A percentile compares a stretch with the other conserved stretches of the same genome.
phyloP scores from a whole-genome alignment of 2,113 vertebrate species.

The Vidua chalybeata region DNA sequence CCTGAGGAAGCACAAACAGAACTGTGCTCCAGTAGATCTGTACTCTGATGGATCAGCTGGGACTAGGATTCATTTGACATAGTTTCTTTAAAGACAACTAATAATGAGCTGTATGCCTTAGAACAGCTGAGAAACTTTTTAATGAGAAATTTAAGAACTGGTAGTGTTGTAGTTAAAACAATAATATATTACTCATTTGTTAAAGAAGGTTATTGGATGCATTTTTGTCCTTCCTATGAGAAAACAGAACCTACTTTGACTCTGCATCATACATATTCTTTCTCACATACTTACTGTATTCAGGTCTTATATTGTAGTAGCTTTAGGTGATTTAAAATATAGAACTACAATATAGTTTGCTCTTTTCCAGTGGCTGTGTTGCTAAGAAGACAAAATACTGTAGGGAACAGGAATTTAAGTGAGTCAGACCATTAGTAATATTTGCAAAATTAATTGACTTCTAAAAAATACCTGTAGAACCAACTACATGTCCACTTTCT shows the following conservation, averaged over 20 bases:
- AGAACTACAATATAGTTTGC: not conserved
- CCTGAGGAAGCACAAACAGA: not conserved
- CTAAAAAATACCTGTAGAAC: not conserved
- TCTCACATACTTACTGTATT: not conserved
- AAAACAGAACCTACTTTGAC: not conserved
- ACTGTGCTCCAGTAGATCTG: not conserved
- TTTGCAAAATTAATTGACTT: not conserved
- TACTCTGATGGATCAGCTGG: not conserved
- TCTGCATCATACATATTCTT: not conserved
- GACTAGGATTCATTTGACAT: not conserved
- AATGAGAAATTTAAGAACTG: not conserved
- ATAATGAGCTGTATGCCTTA: not conserved
- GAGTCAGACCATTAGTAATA: not conserved
- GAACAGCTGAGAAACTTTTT: not conserved
- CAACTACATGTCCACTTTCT: not conserved
- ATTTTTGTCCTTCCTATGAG: not conserved
- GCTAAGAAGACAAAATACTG: not conserved
- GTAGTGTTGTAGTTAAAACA: not conserved
- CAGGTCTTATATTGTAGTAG: not conserved
- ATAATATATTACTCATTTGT: not conserved
- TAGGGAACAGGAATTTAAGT: not conserved
- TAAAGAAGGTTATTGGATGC: not conserved
- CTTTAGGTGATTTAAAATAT: not conserved
- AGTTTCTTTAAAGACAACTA: not conserved
- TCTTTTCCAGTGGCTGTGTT: not conserved